phyloP scores from a whole-genome alignment of 1,140 invertebrate species.

The Drosophila rufa region DNA sequence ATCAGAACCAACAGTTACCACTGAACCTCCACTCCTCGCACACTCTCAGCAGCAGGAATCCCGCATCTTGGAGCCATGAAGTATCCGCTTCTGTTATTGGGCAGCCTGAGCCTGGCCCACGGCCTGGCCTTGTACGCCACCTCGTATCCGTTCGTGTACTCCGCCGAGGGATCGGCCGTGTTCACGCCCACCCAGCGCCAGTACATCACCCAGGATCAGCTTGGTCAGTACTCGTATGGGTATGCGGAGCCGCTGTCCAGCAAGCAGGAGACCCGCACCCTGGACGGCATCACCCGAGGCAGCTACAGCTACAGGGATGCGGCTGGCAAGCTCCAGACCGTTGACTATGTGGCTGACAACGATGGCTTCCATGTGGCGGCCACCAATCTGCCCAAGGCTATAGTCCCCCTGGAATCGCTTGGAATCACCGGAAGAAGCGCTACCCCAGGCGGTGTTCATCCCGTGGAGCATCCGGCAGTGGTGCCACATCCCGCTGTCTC shows the following conservation, averaged over 20 bases:
- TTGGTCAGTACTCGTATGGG: slow-evolving; percentile 89
- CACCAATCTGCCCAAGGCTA: slow-evolving; percentile 87
- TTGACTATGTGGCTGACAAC: slow-evolving; percentile 87
- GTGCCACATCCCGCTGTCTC: neutral
- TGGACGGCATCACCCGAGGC: slow-evolving; percentile 89
- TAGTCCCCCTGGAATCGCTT: slow-evolving; percentile 13
- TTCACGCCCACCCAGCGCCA: slow-evolving; percentile 85
- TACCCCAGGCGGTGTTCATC: neutral
- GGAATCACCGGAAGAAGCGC: slow-evolving; percentile 10
- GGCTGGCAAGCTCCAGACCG: slow-evolving; percentile 87
- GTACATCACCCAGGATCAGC: slow-evolving; percentile 88
- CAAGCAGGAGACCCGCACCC: slow-evolving; percentile 88
- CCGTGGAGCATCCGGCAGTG: slow-evolving; percentile 19
- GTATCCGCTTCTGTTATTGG: slow-evolving; percentile 48
- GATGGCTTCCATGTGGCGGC: slow-evolving; percentile 88
- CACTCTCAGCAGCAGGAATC: slow-evolving; percentile 12
- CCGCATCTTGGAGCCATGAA: slow-evolving; percentile 44
- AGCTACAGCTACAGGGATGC: slow-evolving; percentile 89
- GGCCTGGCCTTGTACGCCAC: slow-evolving; percentile 58
- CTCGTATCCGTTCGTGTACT: slow-evolving; percentile 64
- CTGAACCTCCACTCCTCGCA: slow-evolving; percentile 1
- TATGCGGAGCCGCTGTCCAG: slow-evolving; percentile 88
- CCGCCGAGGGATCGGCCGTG: slow-evolving; percentile 61
- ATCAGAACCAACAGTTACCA: slow-evolving; percentile 31
- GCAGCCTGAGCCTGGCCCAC: slow-evolving; percentile 47